Conservation (phyloP, 1,140 invertebrate genomes). For the Paramacrobiotus metropolitanus region DNA sequence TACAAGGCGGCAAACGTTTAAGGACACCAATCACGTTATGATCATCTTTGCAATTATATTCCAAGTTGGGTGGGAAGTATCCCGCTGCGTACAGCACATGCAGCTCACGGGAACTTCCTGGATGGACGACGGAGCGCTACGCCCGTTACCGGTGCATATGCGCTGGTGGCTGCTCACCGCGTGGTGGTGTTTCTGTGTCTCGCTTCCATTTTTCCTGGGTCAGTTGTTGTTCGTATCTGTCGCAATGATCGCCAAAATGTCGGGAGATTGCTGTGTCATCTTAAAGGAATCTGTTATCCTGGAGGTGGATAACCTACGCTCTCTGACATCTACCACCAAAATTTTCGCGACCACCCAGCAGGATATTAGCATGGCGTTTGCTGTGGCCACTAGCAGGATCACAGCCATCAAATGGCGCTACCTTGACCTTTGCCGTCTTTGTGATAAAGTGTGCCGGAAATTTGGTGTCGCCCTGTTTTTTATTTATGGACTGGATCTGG, state of each 20-base stretch:
- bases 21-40: no score
- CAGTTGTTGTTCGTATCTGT: background rate
- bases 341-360: background rate
- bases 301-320: background rate
- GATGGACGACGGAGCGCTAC: background rate
- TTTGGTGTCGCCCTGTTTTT: background rate
- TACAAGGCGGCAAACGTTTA: no score
- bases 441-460: background rate
- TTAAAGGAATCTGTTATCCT: background rate
- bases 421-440: background rate
- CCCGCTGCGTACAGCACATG: background rate
- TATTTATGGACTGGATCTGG: background rate
- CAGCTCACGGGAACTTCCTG: background rate
- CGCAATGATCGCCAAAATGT: background rate
- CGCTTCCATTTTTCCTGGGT: background rate
- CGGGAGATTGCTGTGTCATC: background rate
- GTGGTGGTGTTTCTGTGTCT: background rate
- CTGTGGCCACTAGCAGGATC: background rate
- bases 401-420: background rate
- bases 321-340: no score
- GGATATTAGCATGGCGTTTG: background rate
- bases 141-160: background rate
- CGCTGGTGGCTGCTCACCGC: background rate
- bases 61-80: background rate
- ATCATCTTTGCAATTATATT: background rate